Percentiles rank a stretch among this genome's conserved stretches.
These are phyloP conservation scores for Lumbricus terrestris DNA, from an alignment of 2,888 invertebrate species.

Conservation along the genomic window DNA sequence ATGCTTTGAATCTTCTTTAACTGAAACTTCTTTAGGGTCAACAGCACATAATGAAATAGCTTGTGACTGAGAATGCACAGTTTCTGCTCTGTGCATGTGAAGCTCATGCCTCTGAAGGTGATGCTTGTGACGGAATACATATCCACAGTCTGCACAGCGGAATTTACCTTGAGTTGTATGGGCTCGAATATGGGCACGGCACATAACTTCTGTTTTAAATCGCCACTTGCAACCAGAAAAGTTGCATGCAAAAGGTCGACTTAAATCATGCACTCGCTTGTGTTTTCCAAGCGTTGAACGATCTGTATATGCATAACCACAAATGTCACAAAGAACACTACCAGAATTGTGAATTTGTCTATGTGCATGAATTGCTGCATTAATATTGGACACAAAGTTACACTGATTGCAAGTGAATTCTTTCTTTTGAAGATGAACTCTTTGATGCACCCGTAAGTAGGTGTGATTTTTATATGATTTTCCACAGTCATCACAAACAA, in stretches of 20 bases:
- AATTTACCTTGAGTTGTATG: slow-evolving; percentile 51
- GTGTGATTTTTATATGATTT: slow-evolving; percentile 51
- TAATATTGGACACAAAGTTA: slow-evolving; percentile 48
- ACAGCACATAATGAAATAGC: background rate
- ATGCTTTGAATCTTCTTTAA: background rate
- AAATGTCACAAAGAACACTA: slow-evolving; percentile 52
- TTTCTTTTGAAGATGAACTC: slow-evolving; percentile 44
- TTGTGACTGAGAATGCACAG: slow-evolving; percentile 15
- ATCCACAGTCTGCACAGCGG: slow-evolving; percentile 48
- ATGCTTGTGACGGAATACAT: slow-evolving; percentile 54
- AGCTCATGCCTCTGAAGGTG: slow-evolving; percentile 52
- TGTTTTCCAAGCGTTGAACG: slow-evolving; percentile 53
- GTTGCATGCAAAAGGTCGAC: slow-evolving; percentile 49
- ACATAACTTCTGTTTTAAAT: slow-evolving; percentile 52
- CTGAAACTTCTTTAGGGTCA: background rate
- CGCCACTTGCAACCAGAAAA: slow-evolving; percentile 54
- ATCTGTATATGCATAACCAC: slow-evolving; percentile 52
- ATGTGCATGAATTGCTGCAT: slow-evolving; percentile 51
- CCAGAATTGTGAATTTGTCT: slow-evolving; percentile 52
- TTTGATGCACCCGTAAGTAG: slow-evolving; percentile 47
- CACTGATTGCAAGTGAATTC: slow-evolving; percentile 51
- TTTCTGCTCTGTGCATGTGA: slow-evolving; percentile 46
- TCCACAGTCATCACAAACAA: slow-evolving; percentile 51
- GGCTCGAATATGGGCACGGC: slow-evolving; percentile 48
- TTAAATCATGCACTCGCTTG: slow-evolving; percentile 52